These are phyloP conservation scores for Folsomia manolachei DNA, from an alignment of 2,888 invertebrate genomes.

Conservation along the genomic window DNA sequence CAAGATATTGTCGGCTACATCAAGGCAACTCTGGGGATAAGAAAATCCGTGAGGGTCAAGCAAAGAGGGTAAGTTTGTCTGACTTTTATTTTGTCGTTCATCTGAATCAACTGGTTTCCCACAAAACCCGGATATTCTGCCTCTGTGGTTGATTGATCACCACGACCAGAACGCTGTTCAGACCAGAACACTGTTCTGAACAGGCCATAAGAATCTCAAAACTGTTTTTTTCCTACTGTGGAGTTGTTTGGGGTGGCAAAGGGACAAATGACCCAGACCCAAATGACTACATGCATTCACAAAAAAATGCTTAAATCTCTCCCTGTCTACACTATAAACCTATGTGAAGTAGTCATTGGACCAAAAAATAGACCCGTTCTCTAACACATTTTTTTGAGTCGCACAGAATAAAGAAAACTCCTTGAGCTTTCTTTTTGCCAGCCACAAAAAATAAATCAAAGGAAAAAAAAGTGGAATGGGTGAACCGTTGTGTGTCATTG, in stretches of 20 bases:
- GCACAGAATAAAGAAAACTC: not conserved
- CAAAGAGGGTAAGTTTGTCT: conserved; percentile 70
- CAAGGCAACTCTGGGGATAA: conserved; percentile 78
- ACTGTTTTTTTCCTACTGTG: too few species aligned
- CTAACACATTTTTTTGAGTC: too few species aligned
- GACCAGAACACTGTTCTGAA: too few species aligned
- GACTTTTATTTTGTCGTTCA: not conserved
- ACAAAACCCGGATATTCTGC: not conserved
- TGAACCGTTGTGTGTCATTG: not conserved
- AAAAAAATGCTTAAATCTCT: not conserved
- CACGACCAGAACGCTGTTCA: too few species aligned
- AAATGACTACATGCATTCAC: not conserved
- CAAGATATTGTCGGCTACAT: conserved; percentile 76
- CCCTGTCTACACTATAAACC: not conserved
- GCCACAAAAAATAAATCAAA: not conserved
- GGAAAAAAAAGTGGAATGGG: not conserved
- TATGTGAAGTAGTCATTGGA: too few species aligned
- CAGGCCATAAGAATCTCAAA: too few species aligned
- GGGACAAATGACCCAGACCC: not conserved
- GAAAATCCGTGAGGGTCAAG: conserved; percentile 79
- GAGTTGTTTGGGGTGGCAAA: not conserved
- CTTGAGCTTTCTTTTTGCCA: not conserved
- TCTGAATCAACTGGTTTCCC: not conserved
- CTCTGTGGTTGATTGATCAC: not conserved
- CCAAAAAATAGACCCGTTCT: too few species aligned